Conservation (phyloP, 2,888 invertebrate species). For the Incurvaria masculella region DNA sequence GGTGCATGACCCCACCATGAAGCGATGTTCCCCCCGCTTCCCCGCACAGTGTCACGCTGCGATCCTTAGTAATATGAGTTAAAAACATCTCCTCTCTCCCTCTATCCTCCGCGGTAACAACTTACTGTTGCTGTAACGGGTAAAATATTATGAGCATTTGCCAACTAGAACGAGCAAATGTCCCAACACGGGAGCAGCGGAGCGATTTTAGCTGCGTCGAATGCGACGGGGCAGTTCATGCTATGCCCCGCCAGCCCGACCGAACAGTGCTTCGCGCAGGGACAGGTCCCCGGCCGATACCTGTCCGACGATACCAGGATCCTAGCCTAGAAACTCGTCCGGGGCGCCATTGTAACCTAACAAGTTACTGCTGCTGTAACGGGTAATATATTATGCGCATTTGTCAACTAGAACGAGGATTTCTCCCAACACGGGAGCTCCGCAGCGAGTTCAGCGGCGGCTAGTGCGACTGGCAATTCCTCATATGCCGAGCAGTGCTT, state of each 20-base stretch:
- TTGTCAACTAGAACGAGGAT: slow-evolving; percentile 75
- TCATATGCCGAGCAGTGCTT: slow-evolving; percentile 67
- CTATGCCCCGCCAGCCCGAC: slow-evolving; percentile 63
- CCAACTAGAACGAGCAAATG: slow-evolving; percentile 74
- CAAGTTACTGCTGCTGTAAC: too few relatives aligned
- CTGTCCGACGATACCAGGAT: slow-evolving; percentile 83
- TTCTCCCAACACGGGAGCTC: slow-evolving; percentile 76
- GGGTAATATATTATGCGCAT: slow-evolving; percentile 75
- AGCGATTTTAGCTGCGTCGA: slow-evolving; percentile 68
- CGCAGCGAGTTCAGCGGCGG: slow-evolving; percentile 69
- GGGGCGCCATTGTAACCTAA: too few relatives aligned
- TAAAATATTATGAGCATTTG: slow-evolving; percentile 75
- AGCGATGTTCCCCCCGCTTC: too few relatives aligned
- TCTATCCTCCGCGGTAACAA: too few relatives aligned
- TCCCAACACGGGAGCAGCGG: slow-evolving; percentile 72
- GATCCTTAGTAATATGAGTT: too few relatives aligned
- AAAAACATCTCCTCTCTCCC: too few relatives aligned
- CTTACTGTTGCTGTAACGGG: too few relatives aligned
- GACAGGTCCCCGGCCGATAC: slow-evolving; percentile 76
- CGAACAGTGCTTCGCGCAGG: slow-evolving; percentile 68
- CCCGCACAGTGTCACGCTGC: too few relatives aligned
- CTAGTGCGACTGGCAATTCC: slow-evolving; percentile 66
- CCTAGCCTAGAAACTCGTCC: slow-evolving; percentile 43
- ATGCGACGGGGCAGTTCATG: slow-evolving; percentile 66
- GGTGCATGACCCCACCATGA: too few relatives aligned